Conservation (phyloP, 2,888 invertebrate genomes). For the Anodontia alba region DNA sequence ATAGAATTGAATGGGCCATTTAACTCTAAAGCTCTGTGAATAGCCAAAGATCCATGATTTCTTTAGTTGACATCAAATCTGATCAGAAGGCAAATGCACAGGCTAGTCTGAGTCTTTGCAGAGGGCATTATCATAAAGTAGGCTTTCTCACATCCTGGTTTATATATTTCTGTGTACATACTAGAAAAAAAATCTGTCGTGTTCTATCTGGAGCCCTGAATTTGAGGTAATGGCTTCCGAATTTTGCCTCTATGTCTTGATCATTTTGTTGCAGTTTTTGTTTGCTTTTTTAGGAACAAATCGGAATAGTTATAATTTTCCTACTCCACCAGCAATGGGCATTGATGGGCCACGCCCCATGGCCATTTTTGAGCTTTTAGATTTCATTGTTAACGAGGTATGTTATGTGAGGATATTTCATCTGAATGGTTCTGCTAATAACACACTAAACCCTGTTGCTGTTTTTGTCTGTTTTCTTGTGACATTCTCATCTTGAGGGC, state of each 20-base stretch:
- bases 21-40: too few species aligned
- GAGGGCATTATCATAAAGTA: too few species aligned
- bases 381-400: slow-evolving; percentile 98
- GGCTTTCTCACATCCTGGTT: too few species aligned
- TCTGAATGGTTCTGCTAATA: neutral
- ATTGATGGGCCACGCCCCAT: slow-evolving; percentile 89
- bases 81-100: too few species aligned
- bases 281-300: slow-evolving; percentile 75
- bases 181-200: too few species aligned
- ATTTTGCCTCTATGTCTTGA: slow-evolving; percentile 54
- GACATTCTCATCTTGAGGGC: slow-evolving; percentile 1
- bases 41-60: too few species aligned
- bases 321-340: slow-evolving; percentile 67
- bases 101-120: too few species aligned
- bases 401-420: slow-evolving; percentile 67
- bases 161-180: too few species aligned
- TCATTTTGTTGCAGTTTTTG: slow-evolving; percentile 57
- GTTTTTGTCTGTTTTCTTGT: slow-evolving; percentile 5
- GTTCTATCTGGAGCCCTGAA: too few species aligned
- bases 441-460: slow-evolving; percentile 19
- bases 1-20: too few species aligned
- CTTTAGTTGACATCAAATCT: too few species aligned
- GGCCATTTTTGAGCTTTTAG: slow-evolving; percentile 99
- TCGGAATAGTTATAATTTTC: slow-evolving; percentile 79
- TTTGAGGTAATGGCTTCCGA: slow-evolving; percentile 4